Evolutionary conservation across 2,113 vertebrate genomes (phyloP), one percentile per base, ranked within the genome.

Genomic region (Halichoeres trimaculatus): DNA sequence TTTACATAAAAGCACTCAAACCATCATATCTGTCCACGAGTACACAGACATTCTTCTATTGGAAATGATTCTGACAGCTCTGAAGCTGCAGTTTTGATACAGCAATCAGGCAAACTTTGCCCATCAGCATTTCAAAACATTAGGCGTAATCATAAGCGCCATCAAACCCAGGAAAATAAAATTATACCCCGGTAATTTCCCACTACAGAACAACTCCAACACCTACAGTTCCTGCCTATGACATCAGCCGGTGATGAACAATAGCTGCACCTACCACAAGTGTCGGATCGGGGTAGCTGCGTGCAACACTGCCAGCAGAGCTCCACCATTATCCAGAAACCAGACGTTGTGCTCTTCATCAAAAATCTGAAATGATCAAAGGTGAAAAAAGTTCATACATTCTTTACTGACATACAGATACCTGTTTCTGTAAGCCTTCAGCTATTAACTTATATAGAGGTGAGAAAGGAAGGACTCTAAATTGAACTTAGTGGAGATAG

Each of bases 251-350:
- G 9, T 34, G 56, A 38, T 23, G 17, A 16, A 34, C 56, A 14
- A 40, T 11, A 30, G 22, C 68, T 61, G 41, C 69, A 80, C 85
- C 94, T 95, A 99, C 97, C 96, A 97, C 87, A 98, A 87, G 80
- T 98, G 95, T 40, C 91, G 93, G 78, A 97, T 94, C 19, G 96
- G 96, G 55, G 95, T 92, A 30, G 94, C 91, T 0, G 95, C 95
- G 52, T 96, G 96, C 59, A 95, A 95, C 90, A 99, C 94, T 11
- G 97, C 97, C 77, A 99, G 94, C 63, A 99, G 91, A 50, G 97
- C 95, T 7, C 97, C 97, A 71, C 97, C 97, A 81, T 97, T 96
- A 90, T 99, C 97, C 86, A 99, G 94, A 85, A 97, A 99, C 96
- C 97, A 97, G 52, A 99, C 91, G 2, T 96, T 97, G 92, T 97